Evolutionary conservation across 2,113 vertebrate species (phyloP).

Genomic region (Oenanthe melanoleuca): DNA sequence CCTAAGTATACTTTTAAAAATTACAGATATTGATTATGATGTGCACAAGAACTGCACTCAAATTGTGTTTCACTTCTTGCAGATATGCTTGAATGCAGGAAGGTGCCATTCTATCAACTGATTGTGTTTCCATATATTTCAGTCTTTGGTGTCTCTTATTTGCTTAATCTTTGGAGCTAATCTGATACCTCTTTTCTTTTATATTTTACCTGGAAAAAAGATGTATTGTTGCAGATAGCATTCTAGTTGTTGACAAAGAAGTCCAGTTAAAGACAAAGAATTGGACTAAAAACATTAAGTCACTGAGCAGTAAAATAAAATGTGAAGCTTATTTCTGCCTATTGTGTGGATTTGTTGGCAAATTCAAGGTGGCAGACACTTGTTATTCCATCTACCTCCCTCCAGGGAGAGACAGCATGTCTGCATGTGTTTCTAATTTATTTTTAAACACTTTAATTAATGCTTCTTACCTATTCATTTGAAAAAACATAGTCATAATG

Average conservation of each 20-base stretch:
- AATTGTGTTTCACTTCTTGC: not conserved
- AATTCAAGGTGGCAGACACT: not conserved
- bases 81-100: not conserved
- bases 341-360: not conserved
- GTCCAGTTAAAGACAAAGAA: not conserved
- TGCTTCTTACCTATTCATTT: not conserved
- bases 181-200: not conserved
- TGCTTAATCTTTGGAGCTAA: not conserved
- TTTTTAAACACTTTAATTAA: slow-evolving; percentile 37
- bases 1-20: not conserved
- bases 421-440: slow-evolving; percentile 15
- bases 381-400: not conserved
- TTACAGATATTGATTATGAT: not conserved
- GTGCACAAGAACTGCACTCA: not conserved
- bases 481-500: not conserved
- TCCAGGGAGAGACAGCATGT: not conserved
- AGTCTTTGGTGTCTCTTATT: not conserved
- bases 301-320: not conserved
- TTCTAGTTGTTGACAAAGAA: not conserved
- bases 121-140: not conserved
- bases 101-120: not conserved
- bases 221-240: not conserved
- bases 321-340: not conserved
- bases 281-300: not conserved
- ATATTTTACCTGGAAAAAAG: not conserved